Conservation (phyloP, 1,140 invertebrate species). For the Hycleus phaleratus region DNA sequence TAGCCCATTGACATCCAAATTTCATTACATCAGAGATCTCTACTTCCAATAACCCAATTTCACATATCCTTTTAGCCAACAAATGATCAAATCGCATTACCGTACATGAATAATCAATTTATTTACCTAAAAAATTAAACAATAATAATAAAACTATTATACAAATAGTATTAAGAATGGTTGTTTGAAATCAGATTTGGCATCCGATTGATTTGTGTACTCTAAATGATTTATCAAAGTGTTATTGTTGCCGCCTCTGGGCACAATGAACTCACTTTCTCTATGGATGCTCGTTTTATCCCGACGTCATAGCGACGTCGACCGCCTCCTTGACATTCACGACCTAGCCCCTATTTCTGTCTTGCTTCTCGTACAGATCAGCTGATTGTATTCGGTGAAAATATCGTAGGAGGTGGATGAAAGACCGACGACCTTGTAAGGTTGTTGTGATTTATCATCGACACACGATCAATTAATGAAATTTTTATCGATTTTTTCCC, state of each 20-base stretch:
- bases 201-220: neutral
- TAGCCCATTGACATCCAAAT: neutral
- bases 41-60: too few relatives aligned
- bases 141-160: too few relatives aligned
- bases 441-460: conserved; percentile 2
- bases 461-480: neutral
- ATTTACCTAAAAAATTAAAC: too few relatives aligned
- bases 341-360: neutral
- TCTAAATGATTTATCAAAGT: neutral
- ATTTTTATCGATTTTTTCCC: too few relatives aligned
- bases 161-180: too few relatives aligned
- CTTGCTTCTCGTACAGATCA: conserved; percentile 6
- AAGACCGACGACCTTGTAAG: conserved; percentile 9
- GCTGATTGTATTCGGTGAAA: conserved; percentile 5
- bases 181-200: neutral
- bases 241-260: neutral
- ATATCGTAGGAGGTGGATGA: conserved; percentile 9
- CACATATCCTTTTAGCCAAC: neutral
- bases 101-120: too few relatives aligned
- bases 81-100: too few relatives aligned
- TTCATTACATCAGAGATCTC: neutral
- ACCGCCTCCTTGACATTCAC: conserved; percentile 12
- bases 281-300: neutral
- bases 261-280: conserved; percentile 3
- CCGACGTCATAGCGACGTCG: conserved; percentile 1